Evolutionary conservation across 2,113 vertebrate genomes (phyloP).

Genomic region (Leuciscus idus): DNA sequence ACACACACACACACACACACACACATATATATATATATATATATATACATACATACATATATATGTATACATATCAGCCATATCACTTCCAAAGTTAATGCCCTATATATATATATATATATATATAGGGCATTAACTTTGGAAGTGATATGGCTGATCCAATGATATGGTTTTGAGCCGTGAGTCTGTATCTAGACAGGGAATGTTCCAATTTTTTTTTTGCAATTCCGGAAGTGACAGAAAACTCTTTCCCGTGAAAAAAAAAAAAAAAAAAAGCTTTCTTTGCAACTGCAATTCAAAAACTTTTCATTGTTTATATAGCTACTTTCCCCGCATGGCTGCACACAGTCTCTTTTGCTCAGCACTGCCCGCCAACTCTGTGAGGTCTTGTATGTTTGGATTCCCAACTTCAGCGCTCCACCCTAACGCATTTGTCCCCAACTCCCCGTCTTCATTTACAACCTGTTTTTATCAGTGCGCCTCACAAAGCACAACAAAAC

Average conservation of each 20-base stretch:
- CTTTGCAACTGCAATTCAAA: background rate
- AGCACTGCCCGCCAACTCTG: conserved; percentile 55
- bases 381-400: conserved; percentile 80
- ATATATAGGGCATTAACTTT: too few relatives aligned
- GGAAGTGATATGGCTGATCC: too few relatives aligned
- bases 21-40: too few relatives aligned
- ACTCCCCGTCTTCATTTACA: conserved; percentile 79
- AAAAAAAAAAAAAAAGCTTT: background rate
- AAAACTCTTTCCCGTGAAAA: background rate
- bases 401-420: conserved; percentile 75
- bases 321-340: too few relatives aligned
- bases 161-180: too few relatives aligned
- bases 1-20: too few relatives aligned
- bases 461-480: conserved; percentile 82
- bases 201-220: too few relatives aligned
- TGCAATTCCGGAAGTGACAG: background rate
- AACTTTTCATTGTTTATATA: background rate
- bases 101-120: too few relatives aligned
- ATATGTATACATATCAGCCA: too few relatives aligned
- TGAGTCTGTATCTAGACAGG: too few relatives aligned
- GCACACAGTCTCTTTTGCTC: background rate
- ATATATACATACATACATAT: too few relatives aligned
- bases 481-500: conserved; percentile 80
- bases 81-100: too few relatives aligned
- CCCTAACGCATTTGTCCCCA: conserved; percentile 76